These are phyloP conservation scores for Branchipolynoe longqiensis DNA, from an alignment of 2,888 invertebrate species.

Conservation along the genomic window DNA sequence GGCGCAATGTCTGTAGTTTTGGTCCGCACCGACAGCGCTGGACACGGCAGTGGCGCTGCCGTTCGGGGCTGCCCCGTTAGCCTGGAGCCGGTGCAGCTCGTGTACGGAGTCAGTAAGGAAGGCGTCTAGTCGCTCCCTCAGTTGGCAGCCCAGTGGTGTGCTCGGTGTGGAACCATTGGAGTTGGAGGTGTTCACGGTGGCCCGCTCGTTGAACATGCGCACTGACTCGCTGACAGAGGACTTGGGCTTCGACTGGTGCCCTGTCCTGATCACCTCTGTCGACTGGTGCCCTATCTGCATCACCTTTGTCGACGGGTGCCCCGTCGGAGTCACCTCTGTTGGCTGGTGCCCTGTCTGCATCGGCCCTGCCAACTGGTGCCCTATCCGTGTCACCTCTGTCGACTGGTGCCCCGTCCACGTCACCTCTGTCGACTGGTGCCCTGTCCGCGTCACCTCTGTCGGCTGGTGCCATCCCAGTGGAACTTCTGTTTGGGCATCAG, in stretches of 20 bases:
- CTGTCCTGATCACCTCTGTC: background rate
- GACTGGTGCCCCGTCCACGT: too few relatives aligned
- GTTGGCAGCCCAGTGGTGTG: background rate
- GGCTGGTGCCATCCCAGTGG: too few relatives aligned
- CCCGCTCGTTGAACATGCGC: background rate
- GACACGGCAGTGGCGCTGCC: background rate
- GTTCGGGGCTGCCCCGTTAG: background rate
- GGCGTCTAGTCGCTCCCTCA: conserved; percentile 57
- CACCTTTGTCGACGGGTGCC: background rate
- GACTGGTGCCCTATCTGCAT: background rate
- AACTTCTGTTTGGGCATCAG: background rate
- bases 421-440: too few relatives aligned
- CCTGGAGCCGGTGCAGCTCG: conserved; percentile 57
- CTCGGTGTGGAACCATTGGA: background rate
- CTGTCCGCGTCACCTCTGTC: too few relatives aligned
- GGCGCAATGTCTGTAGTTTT: background rate
- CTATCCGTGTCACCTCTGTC: too few relatives aligned
- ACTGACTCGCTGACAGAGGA: background rate
- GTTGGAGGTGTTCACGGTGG: too few relatives aligned
- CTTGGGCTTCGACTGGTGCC: background rate
- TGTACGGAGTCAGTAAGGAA: conserved; percentile 63
- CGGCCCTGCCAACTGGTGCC: background rate
- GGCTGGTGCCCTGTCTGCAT: background rate
- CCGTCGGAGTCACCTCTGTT: background rate
- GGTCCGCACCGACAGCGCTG: background rate